Base-by-base conservation (phyloP, 1,140 invertebrate species). In the Drosophila albomicans region DNA sequence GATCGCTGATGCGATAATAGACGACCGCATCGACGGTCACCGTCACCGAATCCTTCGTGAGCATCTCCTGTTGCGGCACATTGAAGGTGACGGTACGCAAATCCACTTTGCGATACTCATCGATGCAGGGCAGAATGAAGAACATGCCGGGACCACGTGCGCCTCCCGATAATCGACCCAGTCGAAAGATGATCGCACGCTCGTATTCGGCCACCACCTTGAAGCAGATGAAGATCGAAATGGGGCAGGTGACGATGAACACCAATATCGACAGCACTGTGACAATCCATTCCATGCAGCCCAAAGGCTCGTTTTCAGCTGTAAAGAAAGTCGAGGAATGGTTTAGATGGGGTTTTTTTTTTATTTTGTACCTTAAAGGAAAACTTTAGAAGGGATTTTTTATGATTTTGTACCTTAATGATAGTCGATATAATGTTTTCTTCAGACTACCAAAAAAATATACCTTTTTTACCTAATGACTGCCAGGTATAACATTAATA, bases 21-120 rank as follows among this genome's bases (percentile, higher is more conserved):
- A 98, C 97, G 2, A 97, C 97, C 0, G 98, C 98, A 91, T 98
- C 97, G 7, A 98, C 97, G 5, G 96, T 96, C 1, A 98, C 97
- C 1, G 97, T 99, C 13, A 98, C 97, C 0, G 96, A 97, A 93
- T 99, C 98, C 93, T 97, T 96, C 5, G 97, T 97, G 71, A 99
- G 94, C 56, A 98, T 96, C 94, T 95, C 94, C 92, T 94, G 94
- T 5, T 94, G 94, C 58, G 94, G 94, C 25, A 94, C 94, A 82
- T 94, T 93, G 75, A 94, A 94, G 0, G 94, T 90, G 2, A 91
- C 94, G 35, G 96, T 97, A 68, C 97, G 94, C 25, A 98, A 93
- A 92, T 98, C 97, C n/a, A 97, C 97, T 92, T 97, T 97, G 13
- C 96, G 95, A 89, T 98, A 98, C 30, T 95, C 96, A 90, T 99